These are phyloP conservation scores for Craniophora ligustri DNA, from an alignment of 2,888 invertebrate species.

Conservation along the genomic window DNA sequence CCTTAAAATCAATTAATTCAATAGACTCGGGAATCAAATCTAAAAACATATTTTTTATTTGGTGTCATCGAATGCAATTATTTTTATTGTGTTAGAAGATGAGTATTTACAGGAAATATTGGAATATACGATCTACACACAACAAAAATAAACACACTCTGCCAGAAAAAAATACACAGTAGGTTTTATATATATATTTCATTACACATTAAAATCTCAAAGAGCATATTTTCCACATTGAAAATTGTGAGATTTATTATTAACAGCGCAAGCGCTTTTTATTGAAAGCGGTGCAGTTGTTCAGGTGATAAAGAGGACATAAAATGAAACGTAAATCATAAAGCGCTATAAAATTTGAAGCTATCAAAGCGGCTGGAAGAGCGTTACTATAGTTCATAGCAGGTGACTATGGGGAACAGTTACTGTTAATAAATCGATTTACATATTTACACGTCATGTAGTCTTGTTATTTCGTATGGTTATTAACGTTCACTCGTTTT, in stretches of 20 bases:
- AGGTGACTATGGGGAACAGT: constrained; percentile 34
- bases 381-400: constrained; percentile 40
- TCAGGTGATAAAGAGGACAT: constrained; percentile 67
- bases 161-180: neutral
- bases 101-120: too few species aligned
- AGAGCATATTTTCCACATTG: constrained; percentile 18
- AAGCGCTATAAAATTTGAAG: constrained; percentile 68
- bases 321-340: constrained; percentile 71
- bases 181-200: too few species aligned
- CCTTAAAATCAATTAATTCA: too few species aligned
- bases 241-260: constrained; percentile 39
- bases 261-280: constrained; percentile 50
- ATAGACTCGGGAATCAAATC: too few species aligned
- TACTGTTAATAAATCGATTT: constrained; percentile 15
- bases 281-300: constrained; percentile 65
- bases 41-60: too few species aligned
- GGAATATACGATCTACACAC: too few species aligned
- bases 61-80: too few species aligned
- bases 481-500: neutral
- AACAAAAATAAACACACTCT: too few species aligned
- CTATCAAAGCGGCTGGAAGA: constrained; percentile 57
- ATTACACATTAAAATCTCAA: constrained; percentile 20
- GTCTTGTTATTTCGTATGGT: neutral
- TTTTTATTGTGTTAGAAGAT: too few species aligned
- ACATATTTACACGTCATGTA: neutral